Conservation (phyloP, 1,140 invertebrate species). For the Drusus annulatus region DNA sequence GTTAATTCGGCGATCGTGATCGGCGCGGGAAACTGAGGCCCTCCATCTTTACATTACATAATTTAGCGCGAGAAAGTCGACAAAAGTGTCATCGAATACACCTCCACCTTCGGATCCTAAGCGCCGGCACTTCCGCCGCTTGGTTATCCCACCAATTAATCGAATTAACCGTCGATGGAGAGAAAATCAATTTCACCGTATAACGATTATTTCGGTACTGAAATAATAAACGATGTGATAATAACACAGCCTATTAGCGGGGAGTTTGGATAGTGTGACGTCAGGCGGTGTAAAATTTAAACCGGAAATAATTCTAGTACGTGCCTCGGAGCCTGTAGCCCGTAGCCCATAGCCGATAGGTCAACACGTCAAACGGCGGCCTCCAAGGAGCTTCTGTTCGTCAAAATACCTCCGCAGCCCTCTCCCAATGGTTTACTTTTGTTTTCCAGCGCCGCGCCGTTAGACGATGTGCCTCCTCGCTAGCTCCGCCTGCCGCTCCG, state of each 20-base stretch:
- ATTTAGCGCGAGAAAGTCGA: too few species aligned
- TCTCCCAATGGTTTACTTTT: not conserved
- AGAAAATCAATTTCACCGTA: constrained; percentile 7
- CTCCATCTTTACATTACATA: too few species aligned
- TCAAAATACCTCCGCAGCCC: not conserved
- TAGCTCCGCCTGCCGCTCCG: not conserved
- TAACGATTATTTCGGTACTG: not conserved
- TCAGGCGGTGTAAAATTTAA: constrained; percentile 13
- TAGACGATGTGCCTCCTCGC: not conserved
- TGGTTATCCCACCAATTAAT: not conserved
- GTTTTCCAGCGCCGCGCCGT: not conserved
- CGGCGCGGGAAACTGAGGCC: too few species aligned
- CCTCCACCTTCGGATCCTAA: not conserved
- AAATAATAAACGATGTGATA: constrained; percentile 3
- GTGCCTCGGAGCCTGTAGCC: not conserved
- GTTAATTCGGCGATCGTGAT: not conserved
- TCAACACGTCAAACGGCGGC: too few species aligned
- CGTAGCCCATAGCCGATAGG: not conserved
- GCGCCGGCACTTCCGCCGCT: too few species aligned
- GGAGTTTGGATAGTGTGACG: not conserved
- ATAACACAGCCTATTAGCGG: not conserved
- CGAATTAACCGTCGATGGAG: not conserved
- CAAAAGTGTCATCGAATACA: too few species aligned
- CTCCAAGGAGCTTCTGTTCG: too few species aligned
- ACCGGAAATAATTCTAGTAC: constrained; percentile 35